Base-by-base conservation (phyloP, 2,797 vertebrate genomes). In the Hoplostethus mediterraneus region DNA sequence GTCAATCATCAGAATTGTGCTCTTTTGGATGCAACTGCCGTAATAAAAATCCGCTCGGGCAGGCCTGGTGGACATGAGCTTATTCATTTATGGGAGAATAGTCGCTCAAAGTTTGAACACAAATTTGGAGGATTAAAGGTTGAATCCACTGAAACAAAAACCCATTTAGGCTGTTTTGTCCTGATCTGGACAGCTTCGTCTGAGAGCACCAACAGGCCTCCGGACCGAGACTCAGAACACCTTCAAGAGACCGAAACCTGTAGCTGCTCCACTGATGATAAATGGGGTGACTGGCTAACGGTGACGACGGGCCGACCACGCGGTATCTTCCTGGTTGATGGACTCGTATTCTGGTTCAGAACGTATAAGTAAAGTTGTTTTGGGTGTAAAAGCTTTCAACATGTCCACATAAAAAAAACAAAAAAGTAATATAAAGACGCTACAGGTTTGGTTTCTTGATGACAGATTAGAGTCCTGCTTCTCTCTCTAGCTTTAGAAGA, bases 391-490 rank as follows among this genome's bases (percentile, higher is more conserved):
- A 73, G 5, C 21, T 48, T 16, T 61, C 38, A 42, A 55, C 77
- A 73, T 63, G 58, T 56, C 44, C 62, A 69, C 53, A 63, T 44
- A 44, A 44, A 44, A 12, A 44, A 1, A 3, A 3, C n/a, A n/a
- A 44, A 44, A 3, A 10, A 7, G 11, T 12, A 3, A 10, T 16
- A 53, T 49, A 63, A 81, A 78, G 10, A 51, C 66, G 69, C 45
- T 36, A n/a, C 52, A 56, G 31, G 53, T 72, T 68, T 81, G 48
- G 45, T 64, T 69, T 57, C 71, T 56, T 73, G 2, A 80, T 60
- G 75, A 63, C 53, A 83, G 70, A 80, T 82, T 88, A 49, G 4
- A 51, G 17, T 75, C 66, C 16, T 44, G 14, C 14, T 63, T 67
- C 67, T 69, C 54, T 1, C 75, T 63, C 9, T 21, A 31, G 12